Percentiles rank a stretch among this genome's conserved stretches.
Evolutionary conservation across 2,797 vertebrate genomes (phyloP).

Genomic region (Epinephelus awoara): DNA sequence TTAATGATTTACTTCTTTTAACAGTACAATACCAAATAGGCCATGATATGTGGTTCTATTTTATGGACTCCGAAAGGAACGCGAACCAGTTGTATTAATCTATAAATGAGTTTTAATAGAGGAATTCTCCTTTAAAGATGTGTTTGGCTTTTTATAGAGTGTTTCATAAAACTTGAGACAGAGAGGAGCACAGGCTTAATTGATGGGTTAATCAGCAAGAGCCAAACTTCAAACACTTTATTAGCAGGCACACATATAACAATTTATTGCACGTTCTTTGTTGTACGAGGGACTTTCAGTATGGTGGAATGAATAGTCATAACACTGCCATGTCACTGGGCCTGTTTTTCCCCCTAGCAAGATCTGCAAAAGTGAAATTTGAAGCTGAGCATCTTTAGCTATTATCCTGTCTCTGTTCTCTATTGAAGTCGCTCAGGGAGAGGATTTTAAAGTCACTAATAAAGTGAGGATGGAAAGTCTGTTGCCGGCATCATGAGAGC

Average conservation of each 20-base stretch:
- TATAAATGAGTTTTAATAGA: slow-evolving; percentile 70
- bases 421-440: slow-evolving; percentile 44
- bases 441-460: slow-evolving; percentile 52
- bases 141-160: slow-evolving; percentile 75
- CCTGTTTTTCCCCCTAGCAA: slow-evolving; percentile 34
- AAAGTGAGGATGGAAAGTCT: slow-evolving; percentile 51
- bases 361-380: slow-evolving; percentile 51
- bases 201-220: slow-evolving; percentile 71
- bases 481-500: slow-evolving; percentile 30
- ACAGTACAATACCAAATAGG: slow-evolving; percentile 55
- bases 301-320: slow-evolving; percentile 37
- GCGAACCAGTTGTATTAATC: slow-evolving; percentile 61
- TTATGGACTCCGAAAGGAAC: slow-evolving; percentile 62
- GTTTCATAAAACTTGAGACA: slow-evolving; percentile 79
- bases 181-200: slow-evolving; percentile 59
- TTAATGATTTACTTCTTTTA: slow-evolving; percentile 64
- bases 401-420: slow-evolving; percentile 49
- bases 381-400: slow-evolving; percentile 44
- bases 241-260: slow-evolving; percentile 38
- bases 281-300: slow-evolving; percentile 56
- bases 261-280: slow-evolving; percentile 61
- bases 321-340: slow-evolving; percentile 28
- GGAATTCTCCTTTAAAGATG: slow-evolving; percentile 65
- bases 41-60: slow-evolving; percentile 66
- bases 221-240: slow-evolving; percentile 71